Evolutionary conservation across 2,797 vertebrate genomes (phyloP).

Genomic region (Myotis vivesi): DNA sequence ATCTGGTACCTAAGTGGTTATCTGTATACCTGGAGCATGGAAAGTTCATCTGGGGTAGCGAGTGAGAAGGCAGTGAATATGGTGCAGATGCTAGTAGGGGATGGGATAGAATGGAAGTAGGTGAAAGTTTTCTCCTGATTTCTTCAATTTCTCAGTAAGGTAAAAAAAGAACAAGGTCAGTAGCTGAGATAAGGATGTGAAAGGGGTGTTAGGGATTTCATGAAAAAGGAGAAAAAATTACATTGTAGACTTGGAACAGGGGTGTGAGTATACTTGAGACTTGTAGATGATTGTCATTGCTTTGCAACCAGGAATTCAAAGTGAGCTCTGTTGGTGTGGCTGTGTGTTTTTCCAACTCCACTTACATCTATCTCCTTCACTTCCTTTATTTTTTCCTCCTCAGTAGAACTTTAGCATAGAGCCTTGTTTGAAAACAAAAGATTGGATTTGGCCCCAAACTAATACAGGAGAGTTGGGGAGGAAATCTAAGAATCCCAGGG

Average conservation of each 20-base stretch:
- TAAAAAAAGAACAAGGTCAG: background rate
- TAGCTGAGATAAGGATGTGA: background rate
- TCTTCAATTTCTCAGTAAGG: background rate
- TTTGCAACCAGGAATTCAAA: background rate
- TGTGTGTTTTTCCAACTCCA: too few species aligned
- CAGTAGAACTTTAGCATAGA: slow-evolving; percentile 42
- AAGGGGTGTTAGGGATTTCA: background rate
- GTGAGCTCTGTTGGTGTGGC: rapidly evolving
- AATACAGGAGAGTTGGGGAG: slow-evolving; percentile 39
- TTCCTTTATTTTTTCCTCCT: background rate
- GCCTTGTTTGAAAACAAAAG: slow-evolving; percentile 57
- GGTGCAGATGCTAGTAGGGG: too few species aligned
- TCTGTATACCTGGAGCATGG: background rate
- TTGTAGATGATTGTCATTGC: background rate
- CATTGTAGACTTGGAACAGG: background rate
- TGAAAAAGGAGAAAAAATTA: background rate
- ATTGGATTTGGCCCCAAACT: slow-evolving; percentile 9
- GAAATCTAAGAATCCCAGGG: slow-evolving; percentile 20
- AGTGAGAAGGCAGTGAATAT: background rate
- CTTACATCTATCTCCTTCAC: background rate
- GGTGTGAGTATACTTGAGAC: background rate
- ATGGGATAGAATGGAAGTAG: background rate
- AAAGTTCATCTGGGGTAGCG: background rate
- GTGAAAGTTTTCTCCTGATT: background rate
- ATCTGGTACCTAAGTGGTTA: background rate